Conservation (phyloP, 2,888 invertebrate species). For the Caenorhabditis zanzibari region DNA sequence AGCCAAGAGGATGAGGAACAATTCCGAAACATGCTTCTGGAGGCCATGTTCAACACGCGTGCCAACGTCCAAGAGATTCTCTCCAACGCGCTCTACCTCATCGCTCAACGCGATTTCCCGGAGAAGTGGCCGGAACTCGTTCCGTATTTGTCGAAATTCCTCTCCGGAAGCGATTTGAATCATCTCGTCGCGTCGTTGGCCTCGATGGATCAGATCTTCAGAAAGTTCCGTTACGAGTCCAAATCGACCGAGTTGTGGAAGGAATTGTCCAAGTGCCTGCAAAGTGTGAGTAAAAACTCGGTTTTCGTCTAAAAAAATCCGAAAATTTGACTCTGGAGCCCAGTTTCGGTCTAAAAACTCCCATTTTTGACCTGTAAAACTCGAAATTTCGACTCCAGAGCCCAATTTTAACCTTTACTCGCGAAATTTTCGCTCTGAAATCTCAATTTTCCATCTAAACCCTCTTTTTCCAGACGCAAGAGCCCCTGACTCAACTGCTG, state of each 20-base stretch:
- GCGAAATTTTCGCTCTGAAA: no score
- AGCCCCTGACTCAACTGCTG: constrained; percentile 94
- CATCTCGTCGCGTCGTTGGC: constrained; percentile 95
- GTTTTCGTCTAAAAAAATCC: not conserved
- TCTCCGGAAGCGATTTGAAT: constrained; percentile 88
- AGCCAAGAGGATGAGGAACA: constrained; percentile 73
- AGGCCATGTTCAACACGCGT: constrained; percentile 94
- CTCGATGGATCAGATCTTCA: constrained; percentile 97
- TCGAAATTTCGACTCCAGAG: not conserved
- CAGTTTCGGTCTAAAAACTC: not conserved
- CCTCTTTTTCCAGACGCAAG: constrained; percentile 87
- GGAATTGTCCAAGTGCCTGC: constrained; percentile 89
- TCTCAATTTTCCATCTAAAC: no score
- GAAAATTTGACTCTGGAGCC: not conserved
- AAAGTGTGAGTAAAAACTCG: constrained; percentile 53
- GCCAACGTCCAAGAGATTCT: constrained; percentile 93
- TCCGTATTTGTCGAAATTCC: constrained; percentile 94
- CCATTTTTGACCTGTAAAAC: not conserved
- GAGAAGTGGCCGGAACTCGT: constrained; percentile 96
- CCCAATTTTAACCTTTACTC: not conserved
- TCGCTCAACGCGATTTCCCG: constrained; percentile 93
- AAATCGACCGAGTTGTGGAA: constrained; percentile 96
- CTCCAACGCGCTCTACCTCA: constrained; percentile 85
- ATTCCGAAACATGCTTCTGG: constrained; percentile 87
- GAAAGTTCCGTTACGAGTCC: constrained; percentile 92